Percentiles rank a stretch among this genome's conserved stretches.
These are phyloP conservation scores for Phylloscopus trochilus DNA, from an alignment of 2,113 vertebrate species.

Conservation along the genomic window DNA sequence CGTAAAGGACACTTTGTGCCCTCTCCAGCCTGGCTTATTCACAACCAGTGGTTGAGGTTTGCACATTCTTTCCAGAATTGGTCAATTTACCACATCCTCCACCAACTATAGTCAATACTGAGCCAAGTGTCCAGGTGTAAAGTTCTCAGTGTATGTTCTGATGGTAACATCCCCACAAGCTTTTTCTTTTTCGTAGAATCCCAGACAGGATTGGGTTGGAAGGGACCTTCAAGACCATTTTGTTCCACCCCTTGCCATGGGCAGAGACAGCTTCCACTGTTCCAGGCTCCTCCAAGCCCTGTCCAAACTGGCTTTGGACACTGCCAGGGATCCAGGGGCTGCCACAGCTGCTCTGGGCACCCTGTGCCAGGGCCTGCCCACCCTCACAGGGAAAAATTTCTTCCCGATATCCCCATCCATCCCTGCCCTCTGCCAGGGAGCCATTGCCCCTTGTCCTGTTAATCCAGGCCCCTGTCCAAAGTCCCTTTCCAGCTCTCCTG, in stretches of 20 bases:
- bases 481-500: not conserved
- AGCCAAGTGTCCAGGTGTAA: not conserved
- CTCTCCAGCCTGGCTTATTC: not conserved
- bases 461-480: not conserved
- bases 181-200: not conserved
- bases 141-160: not conserved
- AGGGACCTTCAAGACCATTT: not conserved
- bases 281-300: not conserved
- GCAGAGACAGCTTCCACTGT: not conserved
- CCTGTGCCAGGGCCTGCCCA: not conserved
- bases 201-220: not conserved
- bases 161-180: not conserved
- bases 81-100: not conserved
- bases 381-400: rapidly evolving
- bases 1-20: not conserved
- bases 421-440: not conserved
- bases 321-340: not conserved
- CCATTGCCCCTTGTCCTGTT: not conserved
- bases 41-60: not conserved
- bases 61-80: not conserved
- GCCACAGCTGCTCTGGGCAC: not conserved
- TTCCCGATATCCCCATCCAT: not conserved
- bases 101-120: not conserved
- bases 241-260: rapidly evolving
- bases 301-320: rapidly evolving